Evolutionary conservation across 2,113 vertebrate species (phyloP), one percentile per base, ranked within the genome.

Genomic region (Gambusia affinis): DNA sequence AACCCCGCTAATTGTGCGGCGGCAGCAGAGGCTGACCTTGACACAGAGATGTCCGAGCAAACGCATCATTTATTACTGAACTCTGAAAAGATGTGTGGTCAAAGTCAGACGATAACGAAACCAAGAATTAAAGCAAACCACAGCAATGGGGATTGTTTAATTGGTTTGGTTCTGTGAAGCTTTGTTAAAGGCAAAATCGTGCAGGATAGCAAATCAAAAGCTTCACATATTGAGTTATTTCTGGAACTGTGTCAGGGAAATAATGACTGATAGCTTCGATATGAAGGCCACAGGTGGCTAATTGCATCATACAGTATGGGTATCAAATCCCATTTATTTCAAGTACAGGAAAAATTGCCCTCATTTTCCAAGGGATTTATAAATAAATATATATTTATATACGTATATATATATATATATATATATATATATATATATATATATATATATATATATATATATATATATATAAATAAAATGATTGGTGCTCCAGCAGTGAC

Each of bases 1-100:
- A 80, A 81, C 76, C 75, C n/a, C 31, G n/a, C 68, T 80, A 84
- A 89, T 88, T 73, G 80, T 72, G 64, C 33, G 66, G 66, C 69
- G 17, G 10, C 47, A 4, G 68, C 42, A 42, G 64, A 8, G 60
- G 61, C 69, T 70, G 54, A 84, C 79, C 80, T 76, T 67, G 69
- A 81, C 80, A 69, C 27, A 3, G 1, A 30, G 62, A 24, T 24
- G 31, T 65, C n/a, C 15, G 30, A 62, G 73, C 70, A 82, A 89
- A 82, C 60, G 77, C 65, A 29, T 12, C 65, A 73, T 30, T 61
- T 35, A 64, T 72, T 78, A 64, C 67, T 60, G 42, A 29, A 39
- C 42, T 60, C 29, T 1, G 33, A 71, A 64, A 82, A 79, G 62
- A 67, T 57, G 42, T 75, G 67, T 57, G 27, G 39, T 1, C 19